Evolutionary conservation across 2,888 invertebrate genomes (phyloP).

Genomic region (Cataglyphis albicans): DNA sequence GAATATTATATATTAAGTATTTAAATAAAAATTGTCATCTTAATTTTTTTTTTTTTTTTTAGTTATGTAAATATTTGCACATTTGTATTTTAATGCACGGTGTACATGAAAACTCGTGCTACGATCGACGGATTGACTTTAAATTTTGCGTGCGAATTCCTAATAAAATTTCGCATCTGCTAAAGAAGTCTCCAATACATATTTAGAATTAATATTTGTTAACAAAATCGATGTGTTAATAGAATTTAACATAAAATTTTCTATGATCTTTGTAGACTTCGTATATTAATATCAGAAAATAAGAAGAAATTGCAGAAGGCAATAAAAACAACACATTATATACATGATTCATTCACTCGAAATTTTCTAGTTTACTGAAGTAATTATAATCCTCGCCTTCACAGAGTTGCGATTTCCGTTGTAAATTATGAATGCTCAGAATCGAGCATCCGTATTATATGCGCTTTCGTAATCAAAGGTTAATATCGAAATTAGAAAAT

Average conservation of each 20-base stretch:
- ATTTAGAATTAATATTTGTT: neutral
- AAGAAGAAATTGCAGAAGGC: neutral
- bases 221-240: neutral
- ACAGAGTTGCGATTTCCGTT: constrained; percentile 4
- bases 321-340: neutral
- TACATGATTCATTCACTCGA: neutral
- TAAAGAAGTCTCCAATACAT: neutral
- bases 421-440: constrained; percentile 17
- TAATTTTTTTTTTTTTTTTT: too few species aligned
- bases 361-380: constrained; percentile 25
- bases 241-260: neutral
- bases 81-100: too few species aligned
- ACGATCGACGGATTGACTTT: too few species aligned
- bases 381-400: constrained; percentile 27
- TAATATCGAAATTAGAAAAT: constrained; percentile 27
- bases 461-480: constrained; percentile 33
- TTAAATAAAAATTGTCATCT: too few species aligned
- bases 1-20: too few species aligned
- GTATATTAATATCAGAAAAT: neutral
- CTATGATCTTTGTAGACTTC: neutral
- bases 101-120: too few species aligned
- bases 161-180: too few species aligned
- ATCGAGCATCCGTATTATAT: neutral
- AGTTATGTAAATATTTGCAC: too few species aligned
- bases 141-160: too few species aligned